phyloP scores from a whole-genome alignment of 2,888 invertebrate genomes.

The Brenthis daphne region DNA sequence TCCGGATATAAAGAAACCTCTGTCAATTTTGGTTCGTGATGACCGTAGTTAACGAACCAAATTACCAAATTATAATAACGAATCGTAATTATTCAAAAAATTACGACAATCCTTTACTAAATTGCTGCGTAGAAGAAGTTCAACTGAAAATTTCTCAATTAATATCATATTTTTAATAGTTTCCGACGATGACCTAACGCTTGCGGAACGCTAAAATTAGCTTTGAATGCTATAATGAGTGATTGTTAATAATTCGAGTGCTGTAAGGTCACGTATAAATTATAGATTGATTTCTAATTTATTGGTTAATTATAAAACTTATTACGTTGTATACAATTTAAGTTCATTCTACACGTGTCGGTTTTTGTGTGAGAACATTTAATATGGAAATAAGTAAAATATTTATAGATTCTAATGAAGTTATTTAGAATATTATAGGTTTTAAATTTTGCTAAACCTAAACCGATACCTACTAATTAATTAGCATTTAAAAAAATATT shows the following conservation, averaged over 20 bases:
- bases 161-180: not conserved
- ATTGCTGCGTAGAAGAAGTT: too few species aligned
- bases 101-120: too few species aligned
- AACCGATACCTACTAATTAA: too few species aligned
- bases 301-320: slow-evolving; percentile 43
- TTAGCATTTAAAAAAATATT: too few species aligned
- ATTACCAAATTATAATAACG: too few species aligned
- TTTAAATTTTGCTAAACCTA: too few species aligned
- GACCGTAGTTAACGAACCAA: too few species aligned
- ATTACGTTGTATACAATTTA: slow-evolving; percentile 28
- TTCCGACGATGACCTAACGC: slow-evolving; percentile 1
- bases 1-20: too few species aligned
- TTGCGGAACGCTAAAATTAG: slow-evolving; percentile 35
- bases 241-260: slow-evolving; percentile 63
- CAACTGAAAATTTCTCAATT: not conserved
- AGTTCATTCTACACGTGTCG: slow-evolving; percentile 17
- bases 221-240: slow-evolving; percentile 60
- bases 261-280: slow-evolving; percentile 45
- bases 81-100: too few species aligned
- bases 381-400: slow-evolving; percentile 9
- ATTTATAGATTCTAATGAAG: not conserved
- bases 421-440: too few species aligned
- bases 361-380: not conserved
- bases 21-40: too few species aligned
- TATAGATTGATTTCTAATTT: slow-evolving; percentile 46